phyloP scores from a whole-genome alignment of 2,113 vertebrate species.

The Prochilodus magdalenae region DNA sequence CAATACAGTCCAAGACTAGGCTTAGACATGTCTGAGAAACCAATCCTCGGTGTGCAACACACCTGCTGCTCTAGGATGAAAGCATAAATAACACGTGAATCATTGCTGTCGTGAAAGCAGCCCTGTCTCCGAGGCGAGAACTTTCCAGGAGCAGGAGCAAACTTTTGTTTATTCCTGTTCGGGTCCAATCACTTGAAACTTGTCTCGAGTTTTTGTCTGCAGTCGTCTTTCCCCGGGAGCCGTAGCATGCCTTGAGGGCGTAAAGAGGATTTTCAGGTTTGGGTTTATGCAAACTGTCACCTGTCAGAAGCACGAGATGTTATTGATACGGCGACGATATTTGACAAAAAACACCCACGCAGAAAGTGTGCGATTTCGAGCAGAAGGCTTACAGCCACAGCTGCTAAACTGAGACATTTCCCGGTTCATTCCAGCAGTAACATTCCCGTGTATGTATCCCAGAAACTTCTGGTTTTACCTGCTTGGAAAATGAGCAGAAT shows the following conservation, averaged over 20 bases:
- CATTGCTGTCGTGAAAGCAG: background rate
- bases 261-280: constrained; percentile 19
- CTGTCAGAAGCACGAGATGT: constrained; percentile 9
- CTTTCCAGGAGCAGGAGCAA: background rate
- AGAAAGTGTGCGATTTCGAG: background rate
- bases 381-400: background rate
- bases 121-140: background rate
- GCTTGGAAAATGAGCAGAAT: no score
- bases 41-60: background rate
- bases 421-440: background rate
- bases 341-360: background rate
- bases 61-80: background rate
- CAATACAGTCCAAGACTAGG: background rate
- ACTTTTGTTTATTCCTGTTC: background rate
- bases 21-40: background rate
- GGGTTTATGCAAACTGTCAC: background rate
- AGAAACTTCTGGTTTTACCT: no score
- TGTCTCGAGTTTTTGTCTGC: constrained; percentile 3
- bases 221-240: constrained; percentile 1
- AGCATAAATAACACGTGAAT: background rate
- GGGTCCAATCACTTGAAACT: background rate
- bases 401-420: background rate
- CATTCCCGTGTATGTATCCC: no score
- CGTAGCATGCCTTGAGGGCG: background rate
- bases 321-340: constrained; percentile 1